Conservation (phyloP, 1,140 invertebrate genomes). For the Drosophila arawakana region DNA sequence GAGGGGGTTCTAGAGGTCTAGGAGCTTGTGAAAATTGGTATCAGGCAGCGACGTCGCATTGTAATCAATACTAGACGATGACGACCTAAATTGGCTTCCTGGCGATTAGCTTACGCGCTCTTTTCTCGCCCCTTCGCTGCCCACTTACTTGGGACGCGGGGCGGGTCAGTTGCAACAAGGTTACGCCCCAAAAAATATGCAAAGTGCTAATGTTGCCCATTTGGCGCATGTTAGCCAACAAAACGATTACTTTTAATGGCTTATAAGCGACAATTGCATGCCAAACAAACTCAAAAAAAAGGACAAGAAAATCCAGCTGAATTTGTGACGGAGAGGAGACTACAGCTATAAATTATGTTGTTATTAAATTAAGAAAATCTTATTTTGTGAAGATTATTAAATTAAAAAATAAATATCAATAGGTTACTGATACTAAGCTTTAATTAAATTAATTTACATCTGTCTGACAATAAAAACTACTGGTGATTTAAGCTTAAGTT, state of each 20-base stretch:
- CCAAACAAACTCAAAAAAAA: slow-evolving; percentile 13
- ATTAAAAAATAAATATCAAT: too few species aligned
- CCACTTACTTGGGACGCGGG: not conserved
- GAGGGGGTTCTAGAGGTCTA: not conserved
- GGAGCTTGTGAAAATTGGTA: slow-evolving; percentile 24
- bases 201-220: slow-evolving; percentile 76
- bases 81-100: slow-evolving; percentile 50
- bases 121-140: not conserved
- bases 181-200: slow-evolving; percentile 63
- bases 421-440: too few species aligned
- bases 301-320: slow-evolving; percentile 3
- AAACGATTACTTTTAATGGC: slow-evolving; percentile 82
- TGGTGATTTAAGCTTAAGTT: too few species aligned
- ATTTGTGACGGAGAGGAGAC: slow-evolving; percentile 5
- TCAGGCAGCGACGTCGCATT: slow-evolving; percentile 35
- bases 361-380: too few species aligned
- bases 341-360: not conserved
- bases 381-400: too few species aligned
- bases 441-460: too few species aligned
- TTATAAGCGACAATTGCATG: slow-evolving; percentile 79
- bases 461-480: too few species aligned
- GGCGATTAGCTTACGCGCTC: slow-evolving; percentile 37
- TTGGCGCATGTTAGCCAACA: slow-evolving; percentile 77
- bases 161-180: slow-evolving; percentile 61
- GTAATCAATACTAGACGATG: slow-evolving; percentile 35